phyloP scores from a whole-genome alignment of 2,797 vertebrate genomes.

The Lutra lutra region DNA sequence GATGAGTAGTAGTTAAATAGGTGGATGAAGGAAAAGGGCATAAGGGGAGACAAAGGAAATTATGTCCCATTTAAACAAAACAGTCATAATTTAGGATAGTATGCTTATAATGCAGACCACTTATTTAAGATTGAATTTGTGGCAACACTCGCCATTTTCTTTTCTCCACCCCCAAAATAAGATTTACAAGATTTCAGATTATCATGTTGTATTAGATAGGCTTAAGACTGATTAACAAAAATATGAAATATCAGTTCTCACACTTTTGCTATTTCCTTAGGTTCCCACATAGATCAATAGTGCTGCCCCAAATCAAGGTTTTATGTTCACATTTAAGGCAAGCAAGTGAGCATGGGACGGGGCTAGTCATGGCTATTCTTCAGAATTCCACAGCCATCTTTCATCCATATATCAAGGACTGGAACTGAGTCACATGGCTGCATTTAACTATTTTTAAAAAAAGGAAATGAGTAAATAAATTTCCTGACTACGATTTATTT shows the following conservation, averaged over 20 bases:
- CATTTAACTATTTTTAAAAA: not conserved
- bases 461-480: not conserved
- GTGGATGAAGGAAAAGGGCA: not conserved
- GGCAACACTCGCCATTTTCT: not conserved
- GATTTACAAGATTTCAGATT: not conserved
- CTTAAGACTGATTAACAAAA: not conserved
- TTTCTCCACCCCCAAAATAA: not conserved
- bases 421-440: not conserved
- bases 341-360: not conserved
- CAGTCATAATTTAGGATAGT: not conserved
- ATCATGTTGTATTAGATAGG: conserved; percentile 15
- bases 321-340: not conserved
- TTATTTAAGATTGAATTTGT: conserved; percentile 10
- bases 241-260: not conserved
- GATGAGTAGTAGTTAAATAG: not conserved
- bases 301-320: not conserved
- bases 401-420: not conserved
- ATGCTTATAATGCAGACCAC: not conserved
- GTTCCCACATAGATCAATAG: not conserved
- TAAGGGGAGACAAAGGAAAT: not conserved
- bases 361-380: not conserved
- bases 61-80: not conserved
- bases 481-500: not conserved
- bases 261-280: not conserved
- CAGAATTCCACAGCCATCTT: not conserved